A percentile compares a stretch with the other conserved stretches of the same genome.
Conservation (phyloP, 2,888 invertebrate species). For the Agrotis segetum region DNA sequence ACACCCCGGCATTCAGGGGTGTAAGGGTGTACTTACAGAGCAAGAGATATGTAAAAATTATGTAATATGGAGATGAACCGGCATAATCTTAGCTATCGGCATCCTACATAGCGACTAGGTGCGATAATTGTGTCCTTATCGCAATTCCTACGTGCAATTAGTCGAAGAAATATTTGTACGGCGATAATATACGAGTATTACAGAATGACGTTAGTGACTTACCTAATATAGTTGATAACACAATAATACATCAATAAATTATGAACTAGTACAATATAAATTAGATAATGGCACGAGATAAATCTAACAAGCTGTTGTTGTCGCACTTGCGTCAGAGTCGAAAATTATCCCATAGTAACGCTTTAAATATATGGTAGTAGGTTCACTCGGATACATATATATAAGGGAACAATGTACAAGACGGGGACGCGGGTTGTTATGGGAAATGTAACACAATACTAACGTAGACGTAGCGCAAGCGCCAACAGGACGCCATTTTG, state of each 20-base stretch:
- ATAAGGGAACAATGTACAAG: no score
- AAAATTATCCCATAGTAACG: no score
- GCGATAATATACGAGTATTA: not conserved
- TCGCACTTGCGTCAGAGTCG: no score
- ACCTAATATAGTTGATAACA: conserved; percentile 21
- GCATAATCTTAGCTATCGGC: not conserved
- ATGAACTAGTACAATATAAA: not conserved
- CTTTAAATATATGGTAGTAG: no score
- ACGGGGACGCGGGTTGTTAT: no score
- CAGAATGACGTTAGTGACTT: conserved; percentile 16
- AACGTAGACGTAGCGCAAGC: no score
- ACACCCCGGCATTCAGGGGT: no score
- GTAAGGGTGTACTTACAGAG: no score
- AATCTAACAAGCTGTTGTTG: not conserved
- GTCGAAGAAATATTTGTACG: conserved; percentile 14
- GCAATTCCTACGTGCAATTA: conserved; percentile 3
- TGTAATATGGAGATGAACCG: not conserved
- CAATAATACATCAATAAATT: conserved; percentile 17
- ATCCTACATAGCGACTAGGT: not conserved
- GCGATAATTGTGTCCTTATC: conserved; percentile 16
- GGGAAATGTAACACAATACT: no score
- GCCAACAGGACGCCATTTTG: no score
- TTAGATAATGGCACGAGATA: not conserved
- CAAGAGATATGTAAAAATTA: no score
- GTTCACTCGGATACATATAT: no score